phyloP scores from a whole-genome alignment of 1,140 invertebrate species.

The Melipona quadrifasciata region DNA sequence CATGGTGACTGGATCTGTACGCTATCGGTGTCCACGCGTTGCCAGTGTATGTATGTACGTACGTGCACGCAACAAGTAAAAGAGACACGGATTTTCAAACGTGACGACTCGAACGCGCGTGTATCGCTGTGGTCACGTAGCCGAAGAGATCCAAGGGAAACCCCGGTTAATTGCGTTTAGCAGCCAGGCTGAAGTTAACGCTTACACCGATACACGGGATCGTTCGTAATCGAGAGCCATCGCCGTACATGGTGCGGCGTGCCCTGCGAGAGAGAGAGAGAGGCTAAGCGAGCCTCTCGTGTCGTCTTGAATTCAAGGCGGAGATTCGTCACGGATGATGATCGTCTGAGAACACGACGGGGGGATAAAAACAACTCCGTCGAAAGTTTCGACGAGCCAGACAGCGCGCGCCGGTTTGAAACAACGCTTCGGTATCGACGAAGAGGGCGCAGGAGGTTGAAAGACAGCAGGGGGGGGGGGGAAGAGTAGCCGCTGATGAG shows the following conservation, averaged over 20 bases:
- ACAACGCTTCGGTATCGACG: constrained; percentile 6
- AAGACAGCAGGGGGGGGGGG: not conserved
- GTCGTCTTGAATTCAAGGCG: constrained; percentile 18
- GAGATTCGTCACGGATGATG: constrained; percentile 39
- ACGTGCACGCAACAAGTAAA: constrained; percentile 35
- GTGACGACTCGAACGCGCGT: not conserved
- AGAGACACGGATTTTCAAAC: constrained; percentile 16
- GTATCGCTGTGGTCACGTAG: constrained; percentile 22
- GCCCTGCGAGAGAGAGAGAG: not conserved
- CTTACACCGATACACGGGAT: not conserved
- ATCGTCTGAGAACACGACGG: constrained; percentile 50
- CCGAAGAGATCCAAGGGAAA: not conserved
- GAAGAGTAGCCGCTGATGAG: not conserved
- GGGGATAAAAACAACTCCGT: constrained; percentile 62
- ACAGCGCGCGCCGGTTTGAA: not conserved
- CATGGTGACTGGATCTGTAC: not conserved
- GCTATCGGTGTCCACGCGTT: not conserved
- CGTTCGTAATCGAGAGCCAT: not conserved
- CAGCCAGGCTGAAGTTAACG: constrained; percentile 1
- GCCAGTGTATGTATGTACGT: no score
- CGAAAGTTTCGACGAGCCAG: constrained; percentile 64
- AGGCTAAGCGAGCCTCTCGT: not conserved
- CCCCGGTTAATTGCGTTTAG: constrained; percentile 11
- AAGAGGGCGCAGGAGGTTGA: not conserved
- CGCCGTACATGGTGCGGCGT: not conserved